Conservation (phyloP, 2,888 invertebrate species). For the Pheosia tremula region DNA sequence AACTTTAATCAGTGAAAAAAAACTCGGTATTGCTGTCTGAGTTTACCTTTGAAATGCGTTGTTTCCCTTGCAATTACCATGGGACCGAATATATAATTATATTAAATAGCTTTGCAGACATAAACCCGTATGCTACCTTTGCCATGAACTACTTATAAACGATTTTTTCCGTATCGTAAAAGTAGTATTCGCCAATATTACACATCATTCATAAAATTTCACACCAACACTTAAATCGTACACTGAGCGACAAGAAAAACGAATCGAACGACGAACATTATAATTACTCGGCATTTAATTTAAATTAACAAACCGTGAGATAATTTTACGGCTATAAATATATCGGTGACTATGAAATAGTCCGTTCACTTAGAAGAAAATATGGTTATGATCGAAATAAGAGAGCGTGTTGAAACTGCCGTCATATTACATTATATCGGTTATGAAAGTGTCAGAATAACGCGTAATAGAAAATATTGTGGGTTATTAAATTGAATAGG, state of each 20-base stretch:
- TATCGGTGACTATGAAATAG: slow-evolving; percentile 49
- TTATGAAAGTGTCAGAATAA: slow-evolving; percentile 53
- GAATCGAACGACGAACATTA: slow-evolving; percentile 58
- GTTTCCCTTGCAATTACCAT: too few species aligned
- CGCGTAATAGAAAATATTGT: slow-evolving; percentile 46
- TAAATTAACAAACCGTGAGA: slow-evolving; percentile 69
- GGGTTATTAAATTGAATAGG: slow-evolving; percentile 46
- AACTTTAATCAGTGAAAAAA: too few species aligned
- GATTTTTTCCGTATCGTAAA: slow-evolving; percentile 32
- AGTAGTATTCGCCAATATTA: slow-evolving; percentile 28
- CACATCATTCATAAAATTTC: slow-evolving; percentile 44
- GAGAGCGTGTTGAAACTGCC: slow-evolving; percentile 42
- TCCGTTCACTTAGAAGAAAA: slow-evolving; percentile 34
- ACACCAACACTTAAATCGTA: slow-evolving; percentile 58
- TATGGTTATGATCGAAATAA: slow-evolving; percentile 42
- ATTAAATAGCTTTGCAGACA: too few species aligned
- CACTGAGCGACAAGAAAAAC: slow-evolving; percentile 63
- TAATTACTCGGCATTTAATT: slow-evolving; percentile 73
- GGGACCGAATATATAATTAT: too few species aligned
- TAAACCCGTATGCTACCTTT: too few species aligned
- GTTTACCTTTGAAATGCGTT: too few species aligned
- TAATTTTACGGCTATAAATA: slow-evolving; percentile 66
- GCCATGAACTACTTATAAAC: slow-evolving; percentile 6
- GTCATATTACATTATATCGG: slow-evolving; percentile 40
- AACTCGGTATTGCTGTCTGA: too few species aligned